These are phyloP conservation scores for Nyctibius bracteatus DNA, from an alignment of 2,113 vertebrate genomes.

Conservation along the genomic window DNA sequence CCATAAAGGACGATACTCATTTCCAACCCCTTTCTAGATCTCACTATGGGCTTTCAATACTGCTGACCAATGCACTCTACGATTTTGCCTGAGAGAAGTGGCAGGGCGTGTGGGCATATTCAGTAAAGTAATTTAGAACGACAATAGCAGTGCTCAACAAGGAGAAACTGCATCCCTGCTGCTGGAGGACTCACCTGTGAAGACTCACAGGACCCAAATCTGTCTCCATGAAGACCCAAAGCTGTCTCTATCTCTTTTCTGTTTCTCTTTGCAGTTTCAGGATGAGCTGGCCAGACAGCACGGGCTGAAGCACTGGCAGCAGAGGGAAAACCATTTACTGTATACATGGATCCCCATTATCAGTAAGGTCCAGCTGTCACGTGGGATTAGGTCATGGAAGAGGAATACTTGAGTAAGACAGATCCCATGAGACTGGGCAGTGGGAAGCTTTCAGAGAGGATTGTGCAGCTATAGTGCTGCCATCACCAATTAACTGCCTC, in stretches of 20 bases:
- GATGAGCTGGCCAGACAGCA: neutral
- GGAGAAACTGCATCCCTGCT: neutral
- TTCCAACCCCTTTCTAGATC: neutral
- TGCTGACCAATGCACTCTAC: neutral
- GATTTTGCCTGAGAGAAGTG: neutral
- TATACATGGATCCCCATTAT: neutral
- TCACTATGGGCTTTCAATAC: neutral
- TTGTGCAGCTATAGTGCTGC: neutral
- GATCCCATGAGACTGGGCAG: neutral
- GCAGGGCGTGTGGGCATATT: accelerated
- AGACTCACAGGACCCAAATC: neutral
- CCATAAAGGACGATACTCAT: accelerated
- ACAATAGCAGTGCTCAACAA: neutral
- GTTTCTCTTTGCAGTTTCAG: neutral
- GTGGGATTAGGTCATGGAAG: neutral
- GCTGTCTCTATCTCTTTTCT: neutral
- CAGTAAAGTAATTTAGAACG: neutral
- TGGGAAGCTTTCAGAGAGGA: neutral
- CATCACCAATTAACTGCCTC: neutral
- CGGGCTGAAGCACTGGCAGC: neutral
- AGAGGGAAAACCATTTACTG: neutral
- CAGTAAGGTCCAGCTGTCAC: neutral
- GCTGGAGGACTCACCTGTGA: accelerated
- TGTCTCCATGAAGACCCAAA: neutral
- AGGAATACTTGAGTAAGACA: neutral